Evolutionary conservation across 2,888 invertebrate genomes (phyloP).

Genomic region (Nymphalis urticae): DNA sequence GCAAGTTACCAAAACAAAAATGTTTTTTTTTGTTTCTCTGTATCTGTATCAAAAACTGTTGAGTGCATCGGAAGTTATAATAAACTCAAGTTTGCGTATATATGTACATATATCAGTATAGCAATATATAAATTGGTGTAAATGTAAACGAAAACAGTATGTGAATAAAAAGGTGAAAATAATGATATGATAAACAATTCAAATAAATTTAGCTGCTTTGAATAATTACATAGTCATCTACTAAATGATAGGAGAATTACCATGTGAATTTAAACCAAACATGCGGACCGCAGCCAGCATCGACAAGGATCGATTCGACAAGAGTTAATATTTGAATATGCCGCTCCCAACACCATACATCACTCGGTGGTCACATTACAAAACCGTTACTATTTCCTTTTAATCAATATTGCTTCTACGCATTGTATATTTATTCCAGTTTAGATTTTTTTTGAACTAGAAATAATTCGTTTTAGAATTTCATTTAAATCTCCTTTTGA

Average conservation of each 20-base stretch:
- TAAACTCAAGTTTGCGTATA: no score
- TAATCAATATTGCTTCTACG: neutral
- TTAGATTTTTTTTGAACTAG: neutral
- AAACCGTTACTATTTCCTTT: slow-evolving; percentile 7
- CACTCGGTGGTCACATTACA: slow-evolving; percentile 19
- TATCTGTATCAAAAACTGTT: no score
- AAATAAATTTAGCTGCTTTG: slow-evolving; percentile 1
- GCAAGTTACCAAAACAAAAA: no score
- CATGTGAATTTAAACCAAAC: slow-evolving; percentile 27
- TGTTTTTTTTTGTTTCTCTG: no score
- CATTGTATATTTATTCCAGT: neutral
- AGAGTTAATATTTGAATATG: slow-evolving; percentile 32
- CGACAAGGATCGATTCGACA: slow-evolving; percentile 29
- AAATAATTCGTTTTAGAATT: no score
- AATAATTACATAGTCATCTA: slow-evolving; percentile 14
- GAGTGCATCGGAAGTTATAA: no score
- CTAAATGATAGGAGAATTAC: slow-evolving; percentile 16
- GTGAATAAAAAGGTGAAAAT: no score
- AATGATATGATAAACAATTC: neutral
- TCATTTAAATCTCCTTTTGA: no score
- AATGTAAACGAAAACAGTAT: no score
- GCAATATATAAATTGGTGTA: no score
- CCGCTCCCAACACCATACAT: slow-evolving; percentile 23
- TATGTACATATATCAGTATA: no score
- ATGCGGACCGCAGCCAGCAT: slow-evolving; percentile 14